Evolutionary conservation across 2,888 invertebrate genomes (phyloP).

Genomic region (Celastrina argiolus): DNA sequence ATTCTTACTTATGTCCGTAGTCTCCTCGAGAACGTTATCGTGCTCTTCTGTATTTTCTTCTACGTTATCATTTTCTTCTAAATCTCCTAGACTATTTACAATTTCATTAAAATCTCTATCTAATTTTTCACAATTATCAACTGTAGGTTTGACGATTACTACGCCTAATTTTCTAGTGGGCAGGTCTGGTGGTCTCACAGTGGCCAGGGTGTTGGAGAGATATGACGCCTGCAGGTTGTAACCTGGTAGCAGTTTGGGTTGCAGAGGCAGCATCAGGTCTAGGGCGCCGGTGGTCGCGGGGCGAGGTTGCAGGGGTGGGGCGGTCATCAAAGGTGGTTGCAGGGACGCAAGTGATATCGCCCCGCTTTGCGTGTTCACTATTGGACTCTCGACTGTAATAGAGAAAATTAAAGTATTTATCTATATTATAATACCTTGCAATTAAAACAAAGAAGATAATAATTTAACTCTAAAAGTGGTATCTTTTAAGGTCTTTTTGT

Average conservation of each 20-base stretch:
- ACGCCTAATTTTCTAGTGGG: constrained; percentile 36
- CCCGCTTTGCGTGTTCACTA: constrained; percentile 66
- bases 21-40: constrained; percentile 14
- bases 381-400: constrained; percentile 78
- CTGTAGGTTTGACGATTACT: background rate
- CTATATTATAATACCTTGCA: too few relatives aligned
- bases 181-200: constrained; percentile 65
- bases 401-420: constrained; percentile 29
- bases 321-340: constrained; percentile 73
- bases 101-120: constrained; percentile 42
- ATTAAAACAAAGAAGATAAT: too few relatives aligned
- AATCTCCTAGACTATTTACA: constrained; percentile 46
- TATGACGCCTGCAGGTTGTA: constrained; percentile 72
- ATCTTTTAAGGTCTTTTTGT: too few relatives aligned
- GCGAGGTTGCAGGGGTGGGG: constrained; percentile 82
- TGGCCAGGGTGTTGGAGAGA: constrained; percentile 72
- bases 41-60: constrained; percentile 16
- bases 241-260: constrained; percentile 82
- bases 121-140: constrained; percentile 44
- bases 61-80: constrained; percentile 22
- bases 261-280: constrained; percentile 83
- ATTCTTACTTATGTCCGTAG: constrained; percentile 31
- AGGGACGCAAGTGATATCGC: constrained; percentile 73
- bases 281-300: constrained; percentile 83
- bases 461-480: too few relatives aligned